Conservation (phyloP, 2,113 vertebrate species). For the Amphilophus citrinellus region DNA sequence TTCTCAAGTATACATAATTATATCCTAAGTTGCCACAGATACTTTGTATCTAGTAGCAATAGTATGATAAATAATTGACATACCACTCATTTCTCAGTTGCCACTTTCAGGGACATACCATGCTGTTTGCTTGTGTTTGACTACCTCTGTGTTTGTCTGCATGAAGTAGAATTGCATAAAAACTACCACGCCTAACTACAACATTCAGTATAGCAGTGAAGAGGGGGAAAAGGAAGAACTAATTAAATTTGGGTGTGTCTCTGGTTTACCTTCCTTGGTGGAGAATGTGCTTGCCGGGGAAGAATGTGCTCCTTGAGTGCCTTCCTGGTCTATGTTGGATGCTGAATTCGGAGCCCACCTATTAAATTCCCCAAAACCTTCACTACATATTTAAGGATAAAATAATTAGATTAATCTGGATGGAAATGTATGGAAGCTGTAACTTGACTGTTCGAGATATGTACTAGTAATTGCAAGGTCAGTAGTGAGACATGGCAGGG, state of each 20-base stretch:
- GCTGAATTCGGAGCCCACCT: background rate
- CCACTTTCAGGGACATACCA: too few relatives aligned
- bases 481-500: conserved; percentile 3
- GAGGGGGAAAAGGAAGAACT: too few relatives aligned
- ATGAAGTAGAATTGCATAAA: background rate
- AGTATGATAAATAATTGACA: too few relatives aligned
- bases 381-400: background rate
- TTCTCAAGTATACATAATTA: too few relatives aligned
- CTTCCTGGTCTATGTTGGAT: background rate
- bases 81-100: too few relatives aligned
- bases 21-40: too few relatives aligned
- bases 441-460: background rate
- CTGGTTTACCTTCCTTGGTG: too few relatives aligned
- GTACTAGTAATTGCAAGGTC: background rate
- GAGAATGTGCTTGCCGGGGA: background rate
- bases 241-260: too few relatives aligned
- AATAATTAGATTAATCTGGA: background rate
- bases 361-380: background rate
- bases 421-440: background rate
- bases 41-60: too few relatives aligned
- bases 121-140: background rate
- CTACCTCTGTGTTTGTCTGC: background rate
- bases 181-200: background rate
- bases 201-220: too few relatives aligned
- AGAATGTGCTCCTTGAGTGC: too few relatives aligned